Evolutionary conservation across 2,797 vertebrate species (phyloP), one percentile per base, ranked within the genome.

Genomic region (Danionella dracula): DNA sequence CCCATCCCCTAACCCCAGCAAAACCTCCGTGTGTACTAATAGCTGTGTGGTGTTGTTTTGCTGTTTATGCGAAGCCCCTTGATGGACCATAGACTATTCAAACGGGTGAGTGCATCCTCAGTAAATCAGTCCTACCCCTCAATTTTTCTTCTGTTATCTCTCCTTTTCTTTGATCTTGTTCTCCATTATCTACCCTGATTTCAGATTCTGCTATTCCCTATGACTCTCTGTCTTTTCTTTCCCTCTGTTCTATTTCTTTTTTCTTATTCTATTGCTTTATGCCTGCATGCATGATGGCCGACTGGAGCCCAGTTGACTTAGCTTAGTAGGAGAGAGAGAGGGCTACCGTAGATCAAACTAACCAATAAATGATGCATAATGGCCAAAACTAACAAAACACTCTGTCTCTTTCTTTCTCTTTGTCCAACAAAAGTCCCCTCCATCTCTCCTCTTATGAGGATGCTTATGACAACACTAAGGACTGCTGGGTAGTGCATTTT

Each of bases 31-130:
- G 77, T 86, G 62, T 91, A 92, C 94, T 98, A 97, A 98, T 94
- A 91, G 93, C 90, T 91, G 80, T 93, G 81, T 95, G 94, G 89
- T 96, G 87, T 98, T 96, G 93, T 99, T 95, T 98, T 95, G 90
- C 95, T 92, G 90, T 93, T 89, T 85, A 83, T 80, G 92, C 88
- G 88, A 98, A 99, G 97, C 96, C 96, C 96, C 88, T 96, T 98
- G 94, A 93, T 95, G 97, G 96, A 99, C 92, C 94, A 93, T 94
- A 96, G 95, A 89, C 96, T 93, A 92, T 95, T 94, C 91, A 96
- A 94, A 91, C 92, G 93, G 97, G 97, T 99, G 92, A 99, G 97
- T 97, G 82, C 85, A 89, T 90, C 86, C 89, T 90, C 84, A 90
- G 90, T 89, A 82, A 87, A 88, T 86, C 86, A 87, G 90, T 88